Base-by-base conservation (phyloP, 2,888 invertebrate genomes). In the Athalia cordata region DNA sequence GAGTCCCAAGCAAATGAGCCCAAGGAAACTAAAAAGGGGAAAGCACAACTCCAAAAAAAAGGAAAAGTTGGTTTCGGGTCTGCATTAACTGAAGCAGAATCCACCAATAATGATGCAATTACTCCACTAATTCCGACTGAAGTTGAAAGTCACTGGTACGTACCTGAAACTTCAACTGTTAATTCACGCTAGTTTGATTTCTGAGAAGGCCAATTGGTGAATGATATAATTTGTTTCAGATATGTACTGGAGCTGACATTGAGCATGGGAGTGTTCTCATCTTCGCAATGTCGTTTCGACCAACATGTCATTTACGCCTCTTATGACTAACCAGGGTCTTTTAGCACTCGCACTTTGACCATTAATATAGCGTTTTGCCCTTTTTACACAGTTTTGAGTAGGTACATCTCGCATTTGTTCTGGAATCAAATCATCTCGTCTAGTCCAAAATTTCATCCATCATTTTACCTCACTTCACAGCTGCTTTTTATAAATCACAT, bases 21-120 rank as follows among this genome's bases (percentile, higher is more conserved):
- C 29, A 78, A 77, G 61, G 64, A 47, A n/a, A 64, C 57, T 5
- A 80, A 79, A 62, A 78, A 74, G 29, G 77, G 74, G n/a, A 81
- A 78, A 68, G 66, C 76, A 75, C 75, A 75, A 0, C 50, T 77
- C 7, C 61, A 59, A 3, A 68, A 67, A 29, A 80, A 77, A 49
- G 78, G 77, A 15, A 80, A 77, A 66, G 29, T 43, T 29, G 68
- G 55, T 0, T 29, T 57, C 3, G 57, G 66, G 66, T 52, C 57
- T 8, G 66, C 66, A 77, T 66, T 57, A 43, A 29, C 66, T 59
- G 77, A 65, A 7, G 45, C 49, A n/a, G 77, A 77, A 66, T 7
- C 45, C 4, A 49, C 55, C 2, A 55, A 76, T 11, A 66, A 65
- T 57, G 67, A 52, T 55, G 57, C 8, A 2, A 47, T 43, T 2